Evolutionary conservation across 2,797 vertebrate genomes (phyloP).

Genomic region (Syngnathus rostellatus): DNA sequence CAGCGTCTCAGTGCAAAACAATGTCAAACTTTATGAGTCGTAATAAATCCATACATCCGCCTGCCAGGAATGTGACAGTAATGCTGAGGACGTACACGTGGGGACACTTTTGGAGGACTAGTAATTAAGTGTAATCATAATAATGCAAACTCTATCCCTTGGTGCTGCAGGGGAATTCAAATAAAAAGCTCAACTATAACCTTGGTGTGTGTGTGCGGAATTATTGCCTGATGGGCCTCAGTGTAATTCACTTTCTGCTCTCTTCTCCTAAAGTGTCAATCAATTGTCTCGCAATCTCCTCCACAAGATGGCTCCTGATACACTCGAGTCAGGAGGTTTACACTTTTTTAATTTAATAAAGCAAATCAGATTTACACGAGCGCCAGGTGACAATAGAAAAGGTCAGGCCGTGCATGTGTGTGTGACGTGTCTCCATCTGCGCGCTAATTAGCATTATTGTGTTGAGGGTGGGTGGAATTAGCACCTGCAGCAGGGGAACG

Average conservation of each 20-base stretch:
- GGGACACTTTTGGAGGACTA: neutral
- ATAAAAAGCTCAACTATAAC: neutral
- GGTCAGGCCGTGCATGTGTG: conserved; percentile 48
- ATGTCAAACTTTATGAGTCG: neutral
- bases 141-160: neutral
- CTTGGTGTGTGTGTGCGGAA: neutral
- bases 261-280: neutral
- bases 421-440: conserved; percentile 48
- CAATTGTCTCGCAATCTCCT: neutral
- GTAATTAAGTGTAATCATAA: conserved; percentile 1
- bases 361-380: conserved; percentile 31
- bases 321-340: neutral
- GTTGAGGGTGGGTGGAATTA: conserved; percentile 41
- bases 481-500: conserved; percentile 45
- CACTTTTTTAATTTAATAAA: conserved; percentile 1
- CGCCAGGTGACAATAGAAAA: conserved; percentile 20
- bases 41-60: too few species aligned
- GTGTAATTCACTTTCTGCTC: neutral
- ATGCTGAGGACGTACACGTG: neutral
- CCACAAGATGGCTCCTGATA: neutral
- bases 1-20: neutral
- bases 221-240: neutral
- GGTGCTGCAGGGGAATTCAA: neutral
- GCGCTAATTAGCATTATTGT: conserved; percentile 61
- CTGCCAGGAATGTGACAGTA: neutral